These are phyloP conservation scores for Paramormyrops hopkinsi DNA, from an alignment of 2,797 vertebrate genomes.

Conservation along the genomic window DNA sequence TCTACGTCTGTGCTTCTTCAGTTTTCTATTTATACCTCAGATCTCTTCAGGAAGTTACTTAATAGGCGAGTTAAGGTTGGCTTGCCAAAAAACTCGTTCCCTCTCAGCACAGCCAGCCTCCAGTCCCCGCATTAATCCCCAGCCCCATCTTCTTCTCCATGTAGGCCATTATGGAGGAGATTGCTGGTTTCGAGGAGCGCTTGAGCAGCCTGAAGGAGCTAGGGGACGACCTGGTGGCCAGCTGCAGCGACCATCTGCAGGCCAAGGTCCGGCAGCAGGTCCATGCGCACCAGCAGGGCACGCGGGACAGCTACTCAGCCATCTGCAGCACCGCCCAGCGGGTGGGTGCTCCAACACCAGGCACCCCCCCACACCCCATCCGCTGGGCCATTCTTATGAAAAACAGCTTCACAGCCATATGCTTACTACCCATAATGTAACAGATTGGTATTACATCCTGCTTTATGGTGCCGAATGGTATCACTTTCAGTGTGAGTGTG, in stretches of 20 bases:
- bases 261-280: conserved; percentile 81
- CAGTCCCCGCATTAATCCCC: background rate
- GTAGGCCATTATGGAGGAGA: conserved; percentile 97
- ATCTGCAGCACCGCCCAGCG: conserved; percentile 95
- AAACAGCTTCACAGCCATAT: background rate
- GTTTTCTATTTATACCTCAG: background rate
- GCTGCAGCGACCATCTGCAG: conserved; percentile 81
- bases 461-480: background rate
- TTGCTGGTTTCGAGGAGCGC: conserved; percentile 87
- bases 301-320: conserved; percentile 90
- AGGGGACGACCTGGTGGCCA: conserved; percentile 75
- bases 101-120: background rate
- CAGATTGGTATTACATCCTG: background rate
- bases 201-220: conserved; percentile 73
- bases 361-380: background rate
- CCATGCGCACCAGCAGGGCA: conserved; percentile 85
- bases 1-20: background rate
- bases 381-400: background rate
- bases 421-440: background rate
- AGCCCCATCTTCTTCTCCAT: conserved; percentile 18
- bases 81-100: background rate
- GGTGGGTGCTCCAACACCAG: conserved; percentile 61
- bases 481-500: background rate
- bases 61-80: background rate
- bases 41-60: background rate